Base-by-base conservation (phyloP, 1,140 invertebrate genomes). In the Brevipalpus yothersi region DNA sequence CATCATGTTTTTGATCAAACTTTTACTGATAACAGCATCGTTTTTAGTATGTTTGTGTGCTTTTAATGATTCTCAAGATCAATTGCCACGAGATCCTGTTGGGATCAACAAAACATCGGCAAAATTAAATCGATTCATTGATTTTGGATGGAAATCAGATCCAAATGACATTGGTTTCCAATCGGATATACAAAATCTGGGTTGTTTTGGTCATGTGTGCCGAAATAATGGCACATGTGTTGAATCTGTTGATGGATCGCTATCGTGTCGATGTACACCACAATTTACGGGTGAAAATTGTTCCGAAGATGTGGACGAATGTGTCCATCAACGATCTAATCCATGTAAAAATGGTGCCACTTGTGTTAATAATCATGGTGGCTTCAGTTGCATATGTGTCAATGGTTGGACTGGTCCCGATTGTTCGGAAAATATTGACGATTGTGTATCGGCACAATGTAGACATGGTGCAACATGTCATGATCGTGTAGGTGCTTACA, bases 391-490 rank as follows among this genome's bases (percentile, higher is more conserved):
- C 72, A 93, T 95, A 67, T 97, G 92, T 71, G 88, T 92, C 41
- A 93, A 92, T 68, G 89, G 89, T 17, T 93, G 88, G 86, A 85
- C 83, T 0, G 89, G 88, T 4, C 75, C 80, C 0, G 85, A 92
- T 67, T 94, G 90, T 71, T 84, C 83, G 17, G 78, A 83, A 65
- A 93, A 94, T 73, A 90, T 91, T 65, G 86, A 93, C 70, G 90
- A 95, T 70, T 95, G 90, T 69, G 82, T 81, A 2, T n/a, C 12
- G 12, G 84, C 86, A 0, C 85, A 89, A 0, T 98, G 94, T 71
- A 89, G 92, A 72, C 91, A 96, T 68, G 91, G 88, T 0, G 92
- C 90, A 40, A 96, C 90, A 0, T 97, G 92, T 70, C 86, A 92
- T 64, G 91, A 96, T 68, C 76, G 86, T 19, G 89, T 95, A 41